Evolutionary conservation across 2,797 vertebrate genomes (phyloP), one percentile per base, ranked within the genome.

Genomic region (Artibeus lituratus): DNA sequence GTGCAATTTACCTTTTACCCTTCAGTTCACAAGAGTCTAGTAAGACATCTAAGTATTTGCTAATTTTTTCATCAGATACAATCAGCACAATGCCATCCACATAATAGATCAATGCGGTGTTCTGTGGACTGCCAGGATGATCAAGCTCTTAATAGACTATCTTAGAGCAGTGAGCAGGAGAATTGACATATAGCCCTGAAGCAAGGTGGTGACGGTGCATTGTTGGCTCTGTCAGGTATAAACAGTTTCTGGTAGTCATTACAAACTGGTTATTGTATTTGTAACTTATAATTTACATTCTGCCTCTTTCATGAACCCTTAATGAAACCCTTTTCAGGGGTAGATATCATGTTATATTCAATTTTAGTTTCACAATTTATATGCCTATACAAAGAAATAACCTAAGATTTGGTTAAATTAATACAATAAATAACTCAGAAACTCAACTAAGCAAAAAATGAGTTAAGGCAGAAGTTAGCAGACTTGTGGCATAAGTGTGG

Each of bases 21-120:
- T 26, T 32, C 69, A n/a, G 11, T 74, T 65, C 3, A 15, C 39
- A 86, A 81, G 39, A 76, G 5, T 76, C n/a, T 92, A 77, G 74
- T n/a, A 76, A 82, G 47, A 21, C 57, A 83, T 51, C 37, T 42
- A 67, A 77, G 18, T 53, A 91, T 42, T 59, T 93, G n/a, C 8
- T 93, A 78, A 82, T 86, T 91, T 91, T 73, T 42, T 92, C 55
- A 62, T 67, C n/a, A 44, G 24, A 88, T 72, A 44, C 39, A 92
- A n/a, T 87, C 51, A 82, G 35, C 32, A 67, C 21, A 76, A 12
- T 42, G 55, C 8, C 12, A 32, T 51, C 19, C 42, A 76, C 87
- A 37, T 74, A 87, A 74, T 59, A 26, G 47, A 53, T 59, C 21
- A 57, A 39, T 59, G 2, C 10, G 39, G 82, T 88, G 39, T 47